A percentile compares a stretch with the other conserved stretches of the same genome.
These are phyloP conservation scores for Neelides folsomi DNA, from an alignment of 2,888 invertebrate species.

Conservation along the genomic window DNA sequence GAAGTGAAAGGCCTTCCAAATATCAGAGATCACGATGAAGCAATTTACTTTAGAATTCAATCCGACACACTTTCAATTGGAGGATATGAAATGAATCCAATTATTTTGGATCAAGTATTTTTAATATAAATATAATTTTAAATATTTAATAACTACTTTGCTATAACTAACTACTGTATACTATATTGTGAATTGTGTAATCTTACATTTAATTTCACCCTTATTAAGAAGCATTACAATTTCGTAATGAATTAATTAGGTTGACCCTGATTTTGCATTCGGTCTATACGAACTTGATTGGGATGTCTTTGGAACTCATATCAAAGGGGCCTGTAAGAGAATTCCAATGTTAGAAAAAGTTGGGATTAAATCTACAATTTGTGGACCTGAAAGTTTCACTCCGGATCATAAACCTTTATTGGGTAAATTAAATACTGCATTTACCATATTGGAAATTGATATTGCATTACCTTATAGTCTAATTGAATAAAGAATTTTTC, in stretches of 20 bases:
- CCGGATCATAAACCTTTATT: conserved; percentile 79
- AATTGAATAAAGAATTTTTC: not conserved
- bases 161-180: too few species aligned
- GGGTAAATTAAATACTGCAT: conserved; percentile 41
- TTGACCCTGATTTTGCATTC: conserved; percentile 65
- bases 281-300: conserved; percentile 75
- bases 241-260: conserved; percentile 41
- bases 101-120: conserved; percentile 63
- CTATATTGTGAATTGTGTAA: too few species aligned
- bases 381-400: conserved; percentile 83
- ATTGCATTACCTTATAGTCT: not conserved
- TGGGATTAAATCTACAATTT: conserved; percentile 73
- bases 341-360: conserved; percentile 59
- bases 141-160: too few species aligned
- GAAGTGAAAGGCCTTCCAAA: conserved; percentile 65
- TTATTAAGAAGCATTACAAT: too few species aligned
- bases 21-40: conserved; percentile 70
- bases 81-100: conserved; percentile 76
- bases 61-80: conserved; percentile 72
- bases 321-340: conserved; percentile 53
- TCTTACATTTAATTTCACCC: too few species aligned
- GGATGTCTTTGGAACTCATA: conserved; percentile 65
- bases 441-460: not conserved
- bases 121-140: too few species aligned
- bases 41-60: conserved; percentile 67